Base-by-base conservation (phyloP, 2,888 invertebrate species). In the Aricia artaxerxes region DNA sequence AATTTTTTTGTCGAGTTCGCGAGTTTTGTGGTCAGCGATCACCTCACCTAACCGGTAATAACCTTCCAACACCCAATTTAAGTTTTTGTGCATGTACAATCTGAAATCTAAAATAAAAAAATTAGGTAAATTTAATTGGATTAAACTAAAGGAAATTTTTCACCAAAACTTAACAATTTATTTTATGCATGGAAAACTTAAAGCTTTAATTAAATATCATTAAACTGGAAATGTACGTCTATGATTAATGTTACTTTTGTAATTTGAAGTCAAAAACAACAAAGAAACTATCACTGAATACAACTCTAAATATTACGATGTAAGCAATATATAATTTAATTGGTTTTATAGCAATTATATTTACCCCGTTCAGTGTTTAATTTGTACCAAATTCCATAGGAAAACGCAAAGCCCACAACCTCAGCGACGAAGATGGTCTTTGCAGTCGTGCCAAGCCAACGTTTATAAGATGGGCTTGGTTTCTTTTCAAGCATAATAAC, bases 361-460 rank as follows among this genome's bases (percentile, higher is more conserved):
- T 84, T 90, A 97, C 97, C 96, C 95, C 96, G 95, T 85, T 96
- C 96, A 78, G 95, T 95, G 87, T 97, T 97, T 88, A 97, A 94
- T 90, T 95, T 95, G 87, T 95, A 92, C 96, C 96, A 97, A 84
- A 96, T 86, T 81, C 92, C 94, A 91, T 96, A 97, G 49, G 96
- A 95, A 77, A 90, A 95, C 73, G 95, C 93, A 86, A 97, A 95
- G 44, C 94, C 92, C 79, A 95, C 83, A 24, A 94, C 94, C 92
- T 97, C 97, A 9, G 93, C 86, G 76, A 95, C 87, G 85, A 97
- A 91, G 44, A 96, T 83, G 78, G 92, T 87, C 88, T 95, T 95
- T 53, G 95, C 94, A 83, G 95, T 92, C 83, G 89, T 89, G 86
- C 94, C 95, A 75, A 96, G 84, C 82, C 93, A 91, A 88, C 91